phyloP scores from a whole-genome alignment of 2,113 vertebrate genomes.

The Petroica traversi region DNA sequence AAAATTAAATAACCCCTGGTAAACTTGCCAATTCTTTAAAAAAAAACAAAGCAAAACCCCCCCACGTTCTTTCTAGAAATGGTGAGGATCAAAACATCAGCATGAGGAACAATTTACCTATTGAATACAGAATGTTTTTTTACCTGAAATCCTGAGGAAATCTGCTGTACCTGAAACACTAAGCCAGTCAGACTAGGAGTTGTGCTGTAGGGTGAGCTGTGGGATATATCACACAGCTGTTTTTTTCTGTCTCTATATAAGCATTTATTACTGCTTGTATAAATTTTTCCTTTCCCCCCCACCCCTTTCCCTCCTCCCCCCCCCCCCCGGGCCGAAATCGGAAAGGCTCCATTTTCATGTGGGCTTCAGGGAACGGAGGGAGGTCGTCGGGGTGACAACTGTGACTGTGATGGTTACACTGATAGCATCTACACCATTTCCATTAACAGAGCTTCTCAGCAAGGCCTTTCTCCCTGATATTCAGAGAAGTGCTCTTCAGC shows the following conservation, averaged over 20 bases:
- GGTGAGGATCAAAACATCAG: neutral
- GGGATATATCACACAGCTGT: neutral
- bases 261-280: too few species aligned
- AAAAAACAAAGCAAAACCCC: too few species aligned
- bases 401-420: constrained; percentile 97
- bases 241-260: neutral
- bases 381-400: constrained; percentile 95
- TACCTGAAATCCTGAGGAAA: neutral
- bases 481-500: constrained; percentile 99
- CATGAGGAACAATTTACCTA: neutral
- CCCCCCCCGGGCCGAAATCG: constrained; percentile 94
- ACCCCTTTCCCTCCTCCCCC: too few species aligned
- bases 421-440: constrained; percentile 98
- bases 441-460: constrained; percentile 97
- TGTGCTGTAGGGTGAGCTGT: neutral
- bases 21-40: neutral
- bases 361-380: constrained; percentile 99
- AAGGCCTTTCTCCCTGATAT: constrained; percentile 96
- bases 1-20: neutral
- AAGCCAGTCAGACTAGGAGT: neutral
- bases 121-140: neutral
- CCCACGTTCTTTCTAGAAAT: neutral
- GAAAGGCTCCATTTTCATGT: constrained; percentile 97
- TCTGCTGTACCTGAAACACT: neutral
- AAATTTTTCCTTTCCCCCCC: neutral